These are phyloP conservation scores for Crotalus horridus DNA, from an alignment of 2,113 vertebrate genomes.

Conservation along the genomic window DNA sequence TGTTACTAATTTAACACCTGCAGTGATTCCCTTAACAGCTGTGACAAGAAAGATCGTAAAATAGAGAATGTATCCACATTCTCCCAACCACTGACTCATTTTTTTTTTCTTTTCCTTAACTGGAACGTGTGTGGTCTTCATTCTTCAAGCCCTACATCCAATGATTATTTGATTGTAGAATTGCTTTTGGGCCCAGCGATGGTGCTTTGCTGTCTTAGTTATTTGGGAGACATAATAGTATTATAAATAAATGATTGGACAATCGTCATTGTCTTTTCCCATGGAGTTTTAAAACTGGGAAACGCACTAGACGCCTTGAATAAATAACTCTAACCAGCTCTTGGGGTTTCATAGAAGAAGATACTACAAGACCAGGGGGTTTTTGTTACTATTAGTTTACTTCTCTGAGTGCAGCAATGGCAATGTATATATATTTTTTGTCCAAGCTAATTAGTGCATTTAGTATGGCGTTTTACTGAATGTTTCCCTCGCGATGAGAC, in stretches of 20 bases:
- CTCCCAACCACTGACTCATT: not conserved
- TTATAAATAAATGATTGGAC: no score
- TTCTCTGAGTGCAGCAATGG: not conserved
- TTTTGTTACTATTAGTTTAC: not conserved
- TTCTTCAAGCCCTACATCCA: no score
- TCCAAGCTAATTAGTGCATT: not conserved
- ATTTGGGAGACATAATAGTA: no score
- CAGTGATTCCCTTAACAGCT: no score
- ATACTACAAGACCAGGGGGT: not conserved
- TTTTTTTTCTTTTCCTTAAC: no score
- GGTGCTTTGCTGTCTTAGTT: no score
- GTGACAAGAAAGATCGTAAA: no score
- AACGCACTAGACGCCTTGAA: not conserved
- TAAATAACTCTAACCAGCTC: not conserved
- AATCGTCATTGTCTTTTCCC: not conserved
- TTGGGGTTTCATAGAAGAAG: not conserved
- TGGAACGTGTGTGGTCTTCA: no score
- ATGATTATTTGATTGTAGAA: no score
- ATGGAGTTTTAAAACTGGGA: not conserved
- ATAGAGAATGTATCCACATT: not conserved
- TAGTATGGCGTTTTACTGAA: constrained; percentile 22
- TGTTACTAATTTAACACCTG: no score
- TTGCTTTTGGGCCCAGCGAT: no score
- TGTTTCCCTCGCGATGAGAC: constrained; percentile 1
- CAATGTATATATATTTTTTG: not conserved